Base-by-base conservation (phyloP, 2,888 invertebrate species). In the Drosophila mayaguana region DNA sequence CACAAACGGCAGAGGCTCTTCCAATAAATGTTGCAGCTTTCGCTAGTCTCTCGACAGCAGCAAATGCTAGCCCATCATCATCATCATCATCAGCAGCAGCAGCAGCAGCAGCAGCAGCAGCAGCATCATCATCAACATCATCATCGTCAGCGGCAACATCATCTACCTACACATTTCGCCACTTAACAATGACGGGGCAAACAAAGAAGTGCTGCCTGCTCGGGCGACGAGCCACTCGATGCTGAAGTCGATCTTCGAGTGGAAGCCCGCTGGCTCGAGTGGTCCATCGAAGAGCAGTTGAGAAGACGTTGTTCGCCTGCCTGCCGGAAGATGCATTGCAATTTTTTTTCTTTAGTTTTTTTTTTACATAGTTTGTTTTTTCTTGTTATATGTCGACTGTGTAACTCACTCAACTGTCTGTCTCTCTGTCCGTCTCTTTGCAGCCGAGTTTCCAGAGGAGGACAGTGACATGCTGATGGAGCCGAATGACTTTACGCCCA, bases 381-480 rank as follows among this genome's bases (percentile, higher is more conserved):
- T 36, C 36, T 36, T 36, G 36, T 36, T 16, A 3, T 16, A 25
- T 46, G n/a, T 34, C 34, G 42, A 18, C 63, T 68, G 51, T 28
- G 28, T 54, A 28, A 50, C 38, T 12, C 43, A 4, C 61, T 38
- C 34, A 48, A 2, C 25, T 32, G 11, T 18, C 18, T 18, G 7
- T 50, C 9, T 36, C 6, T 45, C 36, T 40, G 8, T 36, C 18
- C 14, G 4, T 2, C 9, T 63, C 45, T 3, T 22, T 90, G 51
- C 84, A 92, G 92, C 64, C 51, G 90, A 91, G 63, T 91, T 91
- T 60, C 92, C 92, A 14, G 92, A 93, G 71, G 92, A 93, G 74
- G 92, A 93, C 74, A 90, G 91, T 36, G 93, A 93, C 54, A 93
- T 93, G 93, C 59, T 93, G 61, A 93, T 93, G 93, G 93, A 93